Evolutionary conservation across 2,888 invertebrate species (phyloP), one percentile per base, ranked within the genome.

Genomic region (Dioctria linearis): DNA sequence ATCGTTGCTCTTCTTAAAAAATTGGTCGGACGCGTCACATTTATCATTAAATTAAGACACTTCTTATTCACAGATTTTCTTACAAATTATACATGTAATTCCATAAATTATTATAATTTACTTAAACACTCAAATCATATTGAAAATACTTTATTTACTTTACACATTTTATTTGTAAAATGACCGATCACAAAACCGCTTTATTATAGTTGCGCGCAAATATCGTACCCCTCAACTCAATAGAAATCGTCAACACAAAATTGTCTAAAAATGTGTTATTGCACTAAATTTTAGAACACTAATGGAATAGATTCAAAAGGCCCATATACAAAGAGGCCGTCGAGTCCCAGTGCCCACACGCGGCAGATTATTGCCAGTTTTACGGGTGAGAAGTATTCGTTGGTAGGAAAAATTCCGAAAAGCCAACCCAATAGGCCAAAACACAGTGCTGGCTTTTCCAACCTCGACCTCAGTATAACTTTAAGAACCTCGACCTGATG

Each of bases 161-260:
- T 37, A 43, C 49, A 39, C 67, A 80, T 75, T 80, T 80, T 49
- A 11, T 25, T 57, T 54, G 73, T 57, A 76, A 82, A 82, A 66
- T 57, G 39, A 67, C 80, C 78, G 73, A 80, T 80, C 79, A 54
- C 76, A 13, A 82, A 80, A 80, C 81, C 80, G 81, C 82, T 83
- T 81, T 78, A 80, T 49, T 67, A 67, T 79, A 80, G 83, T 83
- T 83, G 83, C 83, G 83, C 83, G 83, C 83, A 83, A 82, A 83
- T 80, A 79, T 79, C 59, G 43, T 42, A 42, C 73, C 75, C 80
- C 73, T 81, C 25, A 25, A 25, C 69, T 73, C 76, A 75, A 65
- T 76, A 67, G 75, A 80, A 81, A 82, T 80, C 79, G 79, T 82
- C 82, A 82, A 82, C 82, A 82, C 59, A 80, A 63, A 80, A 80